Evolutionary conservation across 2,113 vertebrate genomes (phyloP), one percentile per base, ranked within the genome.

Genomic region (Cyanocitta stelleri): DNA sequence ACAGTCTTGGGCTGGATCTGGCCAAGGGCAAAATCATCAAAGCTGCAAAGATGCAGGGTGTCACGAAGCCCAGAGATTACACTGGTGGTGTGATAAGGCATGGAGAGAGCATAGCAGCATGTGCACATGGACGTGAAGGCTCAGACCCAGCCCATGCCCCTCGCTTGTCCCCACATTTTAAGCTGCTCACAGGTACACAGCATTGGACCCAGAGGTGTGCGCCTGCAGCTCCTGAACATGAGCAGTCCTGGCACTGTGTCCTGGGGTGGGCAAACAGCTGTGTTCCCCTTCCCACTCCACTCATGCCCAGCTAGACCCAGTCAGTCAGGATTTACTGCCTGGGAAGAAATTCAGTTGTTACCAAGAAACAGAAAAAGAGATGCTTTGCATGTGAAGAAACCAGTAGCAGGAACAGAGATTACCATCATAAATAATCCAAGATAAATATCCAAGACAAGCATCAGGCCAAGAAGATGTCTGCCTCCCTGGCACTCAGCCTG

Each of bases 391-490:
- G 11, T 85, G 29, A 82, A 71, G 56, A 82, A 93, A 81, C 10
- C 44, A 85, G 87, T 72, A 85, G 64, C 27, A 77, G 68, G 26
- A 80, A 83, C 14, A 80, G 59, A 94, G 64, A 46, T 24, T 49
- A 92, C 46, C 3, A 80, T 51, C 33, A 39, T 35, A 91, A 86
- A 89, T 72, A 95, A 85, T 63, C 69, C 61, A 75, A 81, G 69
- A 87, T 27, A 87, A 96, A 94, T 91, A 95, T 29, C 30, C 44
- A 82, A 82, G 58, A 64, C 16, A 67, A 97, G 43, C 59, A 87
- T 27, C 51, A 78, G 76, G 58, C 85, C 77, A 89, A 84, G 84
- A 77, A 73, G 63, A 44, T 91, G 69, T 55, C 68, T 91, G n/a
- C 37, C 30, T 94, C 43, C 44, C 68, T 66, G 76, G 41, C 54